These are phyloP conservation scores for Masnerella sp. DNA, from an alignment of 2,888 invertebrate genomes.

Conservation along the genomic window DNA sequence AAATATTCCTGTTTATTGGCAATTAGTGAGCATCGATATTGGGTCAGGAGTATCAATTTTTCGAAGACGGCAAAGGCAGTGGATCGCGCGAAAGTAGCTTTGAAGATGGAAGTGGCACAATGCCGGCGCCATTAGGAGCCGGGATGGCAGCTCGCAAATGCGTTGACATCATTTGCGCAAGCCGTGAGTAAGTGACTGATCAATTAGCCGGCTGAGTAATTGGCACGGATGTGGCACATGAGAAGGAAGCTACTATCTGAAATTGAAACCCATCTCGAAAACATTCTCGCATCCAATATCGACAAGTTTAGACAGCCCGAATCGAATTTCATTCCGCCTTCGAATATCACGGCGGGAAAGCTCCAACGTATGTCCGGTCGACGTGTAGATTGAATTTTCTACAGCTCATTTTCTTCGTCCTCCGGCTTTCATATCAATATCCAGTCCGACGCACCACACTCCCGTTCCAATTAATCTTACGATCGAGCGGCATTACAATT, in stretches of 20 bases:
- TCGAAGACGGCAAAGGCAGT: constrained; percentile 40
- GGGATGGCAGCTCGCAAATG: constrained; percentile 44
- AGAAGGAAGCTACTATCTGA: constrained; percentile 50
- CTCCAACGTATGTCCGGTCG: constrained; percentile 51
- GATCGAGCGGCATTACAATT: constrained; percentile 54
- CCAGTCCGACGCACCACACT: constrained; percentile 30
- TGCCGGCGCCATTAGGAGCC: constrained; percentile 61
- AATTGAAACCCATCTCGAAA: constrained; percentile 57
- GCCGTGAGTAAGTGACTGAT: constrained; percentile 67
- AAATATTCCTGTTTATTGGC: too few relatives aligned
- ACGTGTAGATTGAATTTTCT: constrained; percentile 59
- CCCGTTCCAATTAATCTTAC: constrained; percentile 55
- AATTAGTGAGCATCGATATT: constrained; percentile 2
- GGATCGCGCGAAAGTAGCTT: constrained; percentile 60
- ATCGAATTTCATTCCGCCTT: constrained; percentile 56
- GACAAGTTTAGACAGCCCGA: constrained; percentile 56
- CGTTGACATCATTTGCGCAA: constrained; percentile 53
- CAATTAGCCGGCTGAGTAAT: constrained; percentile 69
- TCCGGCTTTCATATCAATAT: constrained; percentile 56
- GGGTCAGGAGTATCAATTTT: constrained; percentile 26
- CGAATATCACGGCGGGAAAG: constrained; percentile 46
- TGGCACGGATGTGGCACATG: constrained; percentile 52
- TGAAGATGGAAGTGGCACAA: constrained; percentile 56
- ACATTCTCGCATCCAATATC: constrained; percentile 57
- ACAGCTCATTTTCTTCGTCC: constrained; percentile 60